Base-by-base conservation (phyloP, 1,140 invertebrate species). In the Drosophila tropicalis region DNA sequence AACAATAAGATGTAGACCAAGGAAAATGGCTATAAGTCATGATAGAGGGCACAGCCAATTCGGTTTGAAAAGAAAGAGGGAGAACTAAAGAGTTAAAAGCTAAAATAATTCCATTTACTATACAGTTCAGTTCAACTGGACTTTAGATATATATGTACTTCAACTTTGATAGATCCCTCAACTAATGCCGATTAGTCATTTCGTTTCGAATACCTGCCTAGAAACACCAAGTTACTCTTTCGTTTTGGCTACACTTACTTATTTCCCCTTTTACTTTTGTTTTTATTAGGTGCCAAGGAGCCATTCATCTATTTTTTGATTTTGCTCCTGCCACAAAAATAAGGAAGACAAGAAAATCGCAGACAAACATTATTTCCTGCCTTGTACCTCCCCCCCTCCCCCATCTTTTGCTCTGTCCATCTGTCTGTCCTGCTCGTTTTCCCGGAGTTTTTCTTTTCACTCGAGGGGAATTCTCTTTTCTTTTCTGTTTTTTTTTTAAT, bases 311-410 rank as follows among this genome's bases (percentile, higher is more conserved):
- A 34, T 9, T 17, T 57, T 34, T 57, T 56, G 55, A 56, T 56
- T 56, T 56, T 56, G 13, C 29, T 44, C 55, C 55, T 56, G 25
- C 29, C 55, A 29, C 55, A 17, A 44, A 58, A 39, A 39, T 4
- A 19, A 39, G 5, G 3, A 13, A 39, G 12, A 39, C 13, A 39
- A 39, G 36, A 58, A 39, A 36, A 58, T 58, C 56, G 56, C 56
- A 58, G 64, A 72, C 78, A 81, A 86, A 78, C 72, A 75, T 15
- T 68, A 68, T 69, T 67, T 62, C 78, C 78, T 62, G 62, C 15
- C 10, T 63, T 34, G 15, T n/a, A 3, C 39, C 36, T 36, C 10
- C 2, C 22, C 3, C 22, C 22, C 22, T 15, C 5, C 44, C 36
- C 39, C 3, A 5, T 41, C 51, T 54, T 64, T 67, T 9, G 40